phyloP scores from a whole-genome alignment of 2,797 vertebrate species.

The Trachops cirrhosus region DNA sequence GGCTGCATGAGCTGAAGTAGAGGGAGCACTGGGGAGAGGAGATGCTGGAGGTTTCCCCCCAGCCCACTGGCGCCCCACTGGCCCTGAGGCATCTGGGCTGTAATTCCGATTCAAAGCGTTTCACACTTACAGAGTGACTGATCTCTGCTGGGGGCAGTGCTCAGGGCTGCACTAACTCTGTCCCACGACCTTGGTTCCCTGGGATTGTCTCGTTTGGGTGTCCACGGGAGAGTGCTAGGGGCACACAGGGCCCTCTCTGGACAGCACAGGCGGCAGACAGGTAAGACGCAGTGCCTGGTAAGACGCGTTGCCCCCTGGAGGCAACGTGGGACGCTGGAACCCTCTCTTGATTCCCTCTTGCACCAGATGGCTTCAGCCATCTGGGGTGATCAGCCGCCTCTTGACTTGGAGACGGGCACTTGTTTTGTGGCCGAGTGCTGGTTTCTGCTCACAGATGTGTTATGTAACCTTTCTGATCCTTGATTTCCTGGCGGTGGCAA shows the following conservation, averaged over 20 bases:
- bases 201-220: neutral
- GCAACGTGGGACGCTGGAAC: neutral
- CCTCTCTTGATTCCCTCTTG: neutral
- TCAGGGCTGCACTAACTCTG: neutral
- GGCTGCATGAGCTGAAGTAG: no score
- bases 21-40: rapidly evolving
- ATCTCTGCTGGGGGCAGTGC: neutral
- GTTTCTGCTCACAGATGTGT: neutral
- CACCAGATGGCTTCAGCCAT: neutral
- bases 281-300: neutral
- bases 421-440: neutral
- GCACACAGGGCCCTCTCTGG: neutral
- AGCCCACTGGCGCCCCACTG: neutral
- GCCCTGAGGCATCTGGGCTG: neutral
- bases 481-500: neutral
- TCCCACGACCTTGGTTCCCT: neutral
- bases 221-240: neutral
- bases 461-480: neutral
- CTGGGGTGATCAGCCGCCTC: neutral
- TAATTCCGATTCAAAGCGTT: neutral
- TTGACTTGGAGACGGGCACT: neutral
- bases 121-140: neutral
- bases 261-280: neutral
- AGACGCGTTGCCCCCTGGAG: neutral
- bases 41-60: neutral